Evolutionary conservation across 2,113 vertebrate species (phyloP), one percentile per base, ranked within the genome.

Genomic region (Montifringilla adamsi): DNA sequence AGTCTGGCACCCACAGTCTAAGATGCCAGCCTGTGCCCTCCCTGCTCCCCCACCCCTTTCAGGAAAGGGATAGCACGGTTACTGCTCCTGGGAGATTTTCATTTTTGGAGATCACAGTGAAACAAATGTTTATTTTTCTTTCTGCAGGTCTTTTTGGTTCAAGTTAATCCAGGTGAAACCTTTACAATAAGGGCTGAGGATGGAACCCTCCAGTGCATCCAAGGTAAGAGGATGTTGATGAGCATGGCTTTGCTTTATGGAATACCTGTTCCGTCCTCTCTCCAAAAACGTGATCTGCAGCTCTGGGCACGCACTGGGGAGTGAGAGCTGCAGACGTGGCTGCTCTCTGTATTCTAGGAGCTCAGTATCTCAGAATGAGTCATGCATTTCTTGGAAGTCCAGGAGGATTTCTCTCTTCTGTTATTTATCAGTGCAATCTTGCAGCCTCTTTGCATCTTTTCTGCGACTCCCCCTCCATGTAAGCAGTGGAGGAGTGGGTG

Each of bases 101-200:
- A 41, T 39, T 43, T 49, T 73, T 88, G 46, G 53, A 55, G 28
- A 35, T 66, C 27, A 13, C 62, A 66, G 49, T 88, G 68, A 93
- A 92, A 91, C 83, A 31, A 78, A 75, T 82, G 7, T 59, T 79
- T 66, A 7, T 96, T 97, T 83, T 97, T 95, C 49, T 97, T 96
- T 94, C 43, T 81, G 41, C 98, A 99, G 99, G 99, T 99, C 95
- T 99, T 99, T 97, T 98, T 99, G 92, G 99, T 99, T 98, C 99
- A 99, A 98, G 99, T 99, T 95, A 99, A 99, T 98, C 99, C 99
- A 52, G 99, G 99, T 95, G 99, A 99, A 98, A 99, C 99, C 84
- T 99, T 99, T 82, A 99, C 99, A 96, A 99, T 99, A 96, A 98
- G 99, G 97, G 98, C 98, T 11, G 99, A 99, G 95, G 99, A 99